Conservation (phyloP, 2,888 invertebrate species). For the Oscheius onirici region DNA sequence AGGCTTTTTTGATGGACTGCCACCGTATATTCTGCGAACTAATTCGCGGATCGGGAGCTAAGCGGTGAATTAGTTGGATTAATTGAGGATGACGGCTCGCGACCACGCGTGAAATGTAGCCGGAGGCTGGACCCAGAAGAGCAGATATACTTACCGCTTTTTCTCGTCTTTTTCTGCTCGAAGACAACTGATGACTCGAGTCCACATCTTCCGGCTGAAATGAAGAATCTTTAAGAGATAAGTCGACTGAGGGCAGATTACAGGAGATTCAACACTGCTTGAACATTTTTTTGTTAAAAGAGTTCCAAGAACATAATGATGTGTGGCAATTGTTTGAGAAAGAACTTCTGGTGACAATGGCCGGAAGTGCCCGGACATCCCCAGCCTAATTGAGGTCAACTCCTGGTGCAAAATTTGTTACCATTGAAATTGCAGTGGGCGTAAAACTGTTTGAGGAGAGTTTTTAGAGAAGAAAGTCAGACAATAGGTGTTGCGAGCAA, state of each 20-base stretch:
- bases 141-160: neutral
- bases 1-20: neutral
- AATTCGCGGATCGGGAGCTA: neutral
- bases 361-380: too few relatives aligned
- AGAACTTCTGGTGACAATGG: too few relatives aligned
- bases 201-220: neutral
- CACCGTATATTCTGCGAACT: neutral
- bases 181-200: neutral
- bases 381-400: neutral
- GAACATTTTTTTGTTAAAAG: too few relatives aligned
- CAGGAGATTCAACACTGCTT: too few relatives aligned
- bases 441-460: too few relatives aligned
- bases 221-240: too few relatives aligned
- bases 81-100: conserved; percentile 13
- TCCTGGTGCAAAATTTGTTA: too few relatives aligned
- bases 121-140: neutral
- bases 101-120: neutral
- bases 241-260: too few relatives aligned
- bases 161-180: neutral
- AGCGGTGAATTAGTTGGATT: conserved; percentile 2
- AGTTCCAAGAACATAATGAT: too few relatives aligned
- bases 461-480: too few relatives aligned
- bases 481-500: too few relatives aligned
- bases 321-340: too few relatives aligned
- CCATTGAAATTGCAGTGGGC: neutral